A percentile compares a stretch with the other conserved stretches of the same genome.
Conservation (phyloP, 2,888 invertebrate species). For the Rhingia campestris region DNA sequence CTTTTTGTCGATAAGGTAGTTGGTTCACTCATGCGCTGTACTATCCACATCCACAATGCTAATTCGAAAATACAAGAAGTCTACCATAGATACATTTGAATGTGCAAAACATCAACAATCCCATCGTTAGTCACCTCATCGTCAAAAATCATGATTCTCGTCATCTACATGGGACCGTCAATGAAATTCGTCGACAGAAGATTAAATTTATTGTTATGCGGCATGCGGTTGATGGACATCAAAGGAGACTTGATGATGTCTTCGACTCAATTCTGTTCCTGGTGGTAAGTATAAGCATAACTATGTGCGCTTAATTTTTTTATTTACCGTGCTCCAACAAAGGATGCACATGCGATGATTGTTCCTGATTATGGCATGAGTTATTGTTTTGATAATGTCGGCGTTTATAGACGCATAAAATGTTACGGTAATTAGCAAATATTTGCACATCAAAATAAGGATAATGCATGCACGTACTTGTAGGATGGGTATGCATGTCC, state of each 20-base stretch:
- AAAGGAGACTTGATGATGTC: conserved; percentile 52
- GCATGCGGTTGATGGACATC: conserved; percentile 66
- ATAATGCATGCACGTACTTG: conserved; percentile 15
- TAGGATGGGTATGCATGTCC: conserved; percentile 9
- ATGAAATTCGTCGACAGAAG: conserved; percentile 71
- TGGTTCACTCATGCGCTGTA: conserved; percentile 65
- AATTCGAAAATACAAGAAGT: background rate
- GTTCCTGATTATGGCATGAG: conserved; percentile 65
- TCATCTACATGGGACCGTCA: conserved; percentile 60
- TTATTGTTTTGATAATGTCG: conserved; percentile 66
- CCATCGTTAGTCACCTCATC: conserved; percentile 62
- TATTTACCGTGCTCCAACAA: conserved; percentile 32
- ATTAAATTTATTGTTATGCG: conserved; percentile 70
- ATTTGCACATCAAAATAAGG: conserved; percentile 59
- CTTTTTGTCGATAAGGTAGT: conserved; percentile 64
- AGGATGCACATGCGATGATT: conserved; percentile 66
- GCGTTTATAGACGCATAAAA: conserved; percentile 68
- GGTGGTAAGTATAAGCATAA: background rate
- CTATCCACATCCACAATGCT: background rate
- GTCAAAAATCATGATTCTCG: conserved; percentile 56
- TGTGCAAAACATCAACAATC: background rate
- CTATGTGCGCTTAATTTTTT: background rate
- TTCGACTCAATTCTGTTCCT: background rate
- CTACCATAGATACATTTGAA: background rate
- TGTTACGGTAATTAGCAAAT: conserved; percentile 67